Percentiles rank a stretch among this genome's conserved stretches.
Conservation (phyloP, 2,888 invertebrate genomes). For the Caenorhabditis sinica region DNA sequence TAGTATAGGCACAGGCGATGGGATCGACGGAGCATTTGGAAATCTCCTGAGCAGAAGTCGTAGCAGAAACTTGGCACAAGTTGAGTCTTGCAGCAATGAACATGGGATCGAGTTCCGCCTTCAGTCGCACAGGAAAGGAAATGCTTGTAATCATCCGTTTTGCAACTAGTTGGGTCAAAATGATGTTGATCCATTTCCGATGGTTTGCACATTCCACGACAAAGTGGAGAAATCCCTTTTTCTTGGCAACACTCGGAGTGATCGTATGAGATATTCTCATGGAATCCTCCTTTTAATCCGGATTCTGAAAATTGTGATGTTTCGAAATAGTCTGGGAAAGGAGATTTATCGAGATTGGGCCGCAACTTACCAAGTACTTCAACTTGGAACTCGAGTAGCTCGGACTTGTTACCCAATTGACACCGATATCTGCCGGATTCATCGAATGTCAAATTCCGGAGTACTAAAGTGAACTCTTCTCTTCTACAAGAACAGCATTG, state of each 20-base stretch:
- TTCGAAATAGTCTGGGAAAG: background rate
- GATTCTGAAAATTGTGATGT: slow-evolving; percentile 75
- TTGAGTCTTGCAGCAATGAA: slow-evolving; percentile 83
- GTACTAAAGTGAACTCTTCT: slow-evolving; percentile 80
- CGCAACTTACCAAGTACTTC: slow-evolving; percentile 78
- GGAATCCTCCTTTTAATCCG: slow-evolving; percentile 80
- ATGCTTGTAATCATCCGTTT: slow-evolving; percentile 82
- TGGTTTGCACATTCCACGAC: slow-evolving; percentile 89
- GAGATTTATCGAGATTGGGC: background rate
- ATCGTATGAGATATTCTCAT: slow-evolving; percentile 81
- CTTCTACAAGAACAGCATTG: slow-evolving; percentile 76
- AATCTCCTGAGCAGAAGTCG: slow-evolving; percentile 82
- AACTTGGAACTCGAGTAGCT: slow-evolving; percentile 81
- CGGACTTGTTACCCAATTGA: slow-evolving; percentile 77
- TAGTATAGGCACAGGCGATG: slow-evolving; percentile 83
- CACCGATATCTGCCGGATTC: slow-evolving; percentile 81
- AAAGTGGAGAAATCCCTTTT: slow-evolving; percentile 90
- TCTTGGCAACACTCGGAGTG: slow-evolving; percentile 88
- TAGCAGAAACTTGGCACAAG: slow-evolving; percentile 83
- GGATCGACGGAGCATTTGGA: slow-evolving; percentile 80
- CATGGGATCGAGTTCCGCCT: slow-evolving; percentile 79
- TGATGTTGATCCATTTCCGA: slow-evolving; percentile 79
- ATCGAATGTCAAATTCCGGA: slow-evolving; percentile 80
- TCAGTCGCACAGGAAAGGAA: slow-evolving; percentile 82
- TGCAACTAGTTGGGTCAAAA: slow-evolving; percentile 83